Evolutionary conservation across 2,888 invertebrate species (phyloP), one percentile per base, ranked within the genome.

Genomic region (Gortyna flavago): DNA sequence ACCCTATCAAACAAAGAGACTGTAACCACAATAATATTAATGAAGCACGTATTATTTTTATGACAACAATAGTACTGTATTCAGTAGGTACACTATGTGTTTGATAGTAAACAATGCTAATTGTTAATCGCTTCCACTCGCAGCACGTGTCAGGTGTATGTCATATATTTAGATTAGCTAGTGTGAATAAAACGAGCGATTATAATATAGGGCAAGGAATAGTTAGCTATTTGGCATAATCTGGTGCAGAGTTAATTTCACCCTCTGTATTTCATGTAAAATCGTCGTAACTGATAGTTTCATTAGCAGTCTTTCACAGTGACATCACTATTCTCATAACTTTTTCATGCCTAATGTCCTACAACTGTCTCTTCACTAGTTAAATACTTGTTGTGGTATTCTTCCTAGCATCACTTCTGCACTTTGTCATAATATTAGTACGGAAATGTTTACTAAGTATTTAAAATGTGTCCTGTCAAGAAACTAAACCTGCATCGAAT

Each of bases 21-120:
- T 29, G 67, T 67, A 66, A 44, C 25, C n/a, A 62, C 57, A 62
- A 69, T 68, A 64, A 68, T 29, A 64, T 35, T 66, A 68, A 41
- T 66, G 54, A 64, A 74, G n/a, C 57, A 68, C 57, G 29, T 83
- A 66, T 35, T 73, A 66, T 70, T 72, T 74, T 75, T 73, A 73
- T 80, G 21, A 64, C 57, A 64, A 73, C 66, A 68, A 73, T 73
- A 72, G 69, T 66, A 72, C 51, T 29, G 9, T 75, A 72, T 79
- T 72, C 25, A 72, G 35, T n/a, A n/a, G n/a, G n/a, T 79, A 29
- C 64, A 35, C 65, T 74, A 62, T 64, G 59, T 69, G 75, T 64
- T 67, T 64, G 72, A 67, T 79, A 69, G 70, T 80, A 80, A 82
- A 86, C 86, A 86, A 82, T 76, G 62, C 81, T 78, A 84, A 84